A percentile compares a stretch with the other conserved stretches of the same genome.
Evolutionary conservation across 1,140 invertebrate genomes (phyloP).

Genomic region (Plodia interpunctella): DNA sequence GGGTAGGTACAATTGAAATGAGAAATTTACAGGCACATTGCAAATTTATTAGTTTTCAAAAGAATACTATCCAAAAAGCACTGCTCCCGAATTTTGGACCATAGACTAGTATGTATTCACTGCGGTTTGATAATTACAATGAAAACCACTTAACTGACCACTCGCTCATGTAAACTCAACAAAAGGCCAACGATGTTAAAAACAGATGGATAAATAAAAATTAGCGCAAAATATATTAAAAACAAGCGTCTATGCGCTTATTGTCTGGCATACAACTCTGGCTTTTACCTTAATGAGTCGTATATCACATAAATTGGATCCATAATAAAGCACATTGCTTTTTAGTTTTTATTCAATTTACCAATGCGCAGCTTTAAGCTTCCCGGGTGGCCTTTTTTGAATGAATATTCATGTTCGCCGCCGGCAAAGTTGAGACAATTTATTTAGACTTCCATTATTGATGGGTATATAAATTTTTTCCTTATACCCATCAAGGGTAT

Average conservation of each 20-base stretch:
- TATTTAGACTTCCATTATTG: background rate
- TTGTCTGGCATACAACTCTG: background rate
- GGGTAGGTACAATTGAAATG: too few species aligned
- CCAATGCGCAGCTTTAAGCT: background rate
- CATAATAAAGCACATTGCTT: background rate
- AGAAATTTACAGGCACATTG: too few species aligned
- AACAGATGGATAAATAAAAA: background rate
- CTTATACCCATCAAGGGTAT: too few species aligned
- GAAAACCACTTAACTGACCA: too few species aligned
- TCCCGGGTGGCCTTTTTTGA: background rate
- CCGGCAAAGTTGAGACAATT: conserved; percentile 9
- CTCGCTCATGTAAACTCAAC: too few species aligned
- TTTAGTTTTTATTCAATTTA: conserved; percentile 4
- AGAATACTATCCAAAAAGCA: too few species aligned
- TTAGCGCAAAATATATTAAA: too few species aligned
- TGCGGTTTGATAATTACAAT: too few species aligned
- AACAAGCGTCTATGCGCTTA: too few species aligned
- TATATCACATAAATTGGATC: background rate
- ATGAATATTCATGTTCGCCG: conserved; percentile 8
- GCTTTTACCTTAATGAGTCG: conserved; percentile 6
- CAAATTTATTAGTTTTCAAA: too few species aligned
- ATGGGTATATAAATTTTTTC: background rate
- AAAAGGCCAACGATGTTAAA: background rate
- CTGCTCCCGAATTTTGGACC: too few species aligned
- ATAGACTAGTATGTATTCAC: too few species aligned